Percentiles rank a stretch among this genome's conserved stretches.
Conservation (phyloP, 2,797 vertebrate genomes). For the Zenarchopterus dispar region DNA sequence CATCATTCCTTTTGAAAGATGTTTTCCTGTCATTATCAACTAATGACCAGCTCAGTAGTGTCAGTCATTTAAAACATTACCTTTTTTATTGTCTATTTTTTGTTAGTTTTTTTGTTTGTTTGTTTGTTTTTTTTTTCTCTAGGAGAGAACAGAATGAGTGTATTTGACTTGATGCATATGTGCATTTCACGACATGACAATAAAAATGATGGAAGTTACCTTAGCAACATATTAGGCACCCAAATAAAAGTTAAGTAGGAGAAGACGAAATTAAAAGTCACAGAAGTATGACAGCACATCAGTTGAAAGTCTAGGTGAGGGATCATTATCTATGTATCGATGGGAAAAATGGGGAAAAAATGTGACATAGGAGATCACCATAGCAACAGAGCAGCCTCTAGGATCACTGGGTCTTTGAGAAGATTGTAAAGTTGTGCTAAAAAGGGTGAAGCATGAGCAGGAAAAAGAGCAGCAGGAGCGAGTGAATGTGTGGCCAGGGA, state of each 20-base stretch:
- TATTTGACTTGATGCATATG: too few relatives aligned
- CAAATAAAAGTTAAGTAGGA: constrained; percentile 15
- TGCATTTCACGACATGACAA: constrained; percentile 16
- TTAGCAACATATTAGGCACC: constrained; percentile 56
- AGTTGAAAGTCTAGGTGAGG: constrained; percentile 27
- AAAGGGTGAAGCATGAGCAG: constrained; percentile 39
- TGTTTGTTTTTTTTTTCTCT: too few relatives aligned
- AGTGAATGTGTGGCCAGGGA: constrained; percentile 26
- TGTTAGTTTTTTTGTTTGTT: too few relatives aligned
- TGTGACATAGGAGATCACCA: constrained; percentile 23
- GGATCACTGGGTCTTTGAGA: constrained; percentile 19
- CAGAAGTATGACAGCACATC: too few relatives aligned
- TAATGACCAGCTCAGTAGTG: too few relatives aligned
- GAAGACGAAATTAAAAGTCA: constrained; percentile 49
- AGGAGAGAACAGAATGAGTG: too few relatives aligned
- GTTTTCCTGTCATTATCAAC: too few relatives aligned
- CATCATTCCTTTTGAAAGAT: too few relatives aligned
- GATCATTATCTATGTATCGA: constrained; percentile 30
- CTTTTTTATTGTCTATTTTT: too few relatives aligned
- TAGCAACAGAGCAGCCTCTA: constrained; percentile 51
- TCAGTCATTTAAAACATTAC: too few relatives aligned
- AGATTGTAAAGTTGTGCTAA: constrained; percentile 30
- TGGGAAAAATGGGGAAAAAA: constrained; percentile 22
- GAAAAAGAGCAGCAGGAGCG: constrained; percentile 52
- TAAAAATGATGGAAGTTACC: constrained; percentile 51